Evolutionary conservation across 2,888 invertebrate species (phyloP), one percentile per base, ranked within the genome.

Genomic region (Lymantria monacha): DNA sequence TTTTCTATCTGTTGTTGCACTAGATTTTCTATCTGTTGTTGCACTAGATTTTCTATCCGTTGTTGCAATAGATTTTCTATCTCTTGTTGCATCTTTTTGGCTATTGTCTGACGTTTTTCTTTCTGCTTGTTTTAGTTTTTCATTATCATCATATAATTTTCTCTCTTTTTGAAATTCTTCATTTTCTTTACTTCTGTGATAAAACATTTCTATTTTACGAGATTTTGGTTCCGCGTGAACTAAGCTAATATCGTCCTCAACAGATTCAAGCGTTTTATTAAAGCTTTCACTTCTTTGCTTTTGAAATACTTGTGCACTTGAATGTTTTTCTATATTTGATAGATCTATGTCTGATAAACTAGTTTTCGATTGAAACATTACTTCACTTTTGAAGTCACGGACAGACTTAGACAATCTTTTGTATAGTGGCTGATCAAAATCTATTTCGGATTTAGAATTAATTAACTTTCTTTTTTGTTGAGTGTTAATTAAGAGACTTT

Each of bases 401-500:
- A 41, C 41, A 14, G 41, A 14, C 10, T 41, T 41, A 15, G 11
- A 85, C 13, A 41, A 8, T 14, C 15, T 9, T 41, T 14, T 7
- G 2, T 14, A 9, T 41, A 9, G 9, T 13, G 14, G 13, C 5
- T 41, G 13, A 9, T 13, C 10, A 14, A 14, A 14, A 14, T 41
- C 41, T 14, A 14, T 41, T 41, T 14, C 41, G 7, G 41, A 41
- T 14, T 13, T 14, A 3, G 41, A 14, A 7, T 12, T 13, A 8
- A 2, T 13, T 41, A 14, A 13, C 1, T 14, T 11, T 41, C 13
- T 14, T 8, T 11, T 13, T 41, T 14, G 41, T 41, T 41, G 13
- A 8, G 15, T 11, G 15, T 63, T 57, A 53, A 60, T 69, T 2
- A 74, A 46, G 41, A 70, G 43, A 10, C 57, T 15, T 51, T 66